Evolutionary conservation across 2,888 invertebrate genomes (phyloP).

Genomic region (Melikaiella ostensackeni): DNA sequence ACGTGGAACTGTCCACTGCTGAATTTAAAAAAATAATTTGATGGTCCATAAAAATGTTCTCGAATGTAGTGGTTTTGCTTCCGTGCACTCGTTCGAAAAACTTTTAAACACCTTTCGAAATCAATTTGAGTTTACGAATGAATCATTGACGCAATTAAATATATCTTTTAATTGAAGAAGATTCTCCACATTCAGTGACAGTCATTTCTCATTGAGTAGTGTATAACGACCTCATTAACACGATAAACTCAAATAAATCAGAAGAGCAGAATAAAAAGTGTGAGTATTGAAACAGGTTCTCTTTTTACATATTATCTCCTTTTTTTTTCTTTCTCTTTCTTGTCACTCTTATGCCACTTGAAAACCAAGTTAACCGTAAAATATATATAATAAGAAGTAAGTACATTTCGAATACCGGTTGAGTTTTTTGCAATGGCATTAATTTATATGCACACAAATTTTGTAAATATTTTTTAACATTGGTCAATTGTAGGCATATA

Average conservation of each 20-base stretch:
- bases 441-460: neutral
- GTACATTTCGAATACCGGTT: neutral
- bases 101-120: neutral
- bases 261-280: neutral
- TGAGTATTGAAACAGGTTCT: neutral
- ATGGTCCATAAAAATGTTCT: too few species aligned
- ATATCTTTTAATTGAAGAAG: neutral
- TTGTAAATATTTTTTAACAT: too few species aligned
- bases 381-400: neutral
- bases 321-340: neutral
- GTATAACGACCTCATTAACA: slow-evolving; percentile 3
- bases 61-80: too few species aligned
- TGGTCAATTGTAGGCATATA: too few species aligned
- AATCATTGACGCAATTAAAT: neutral
- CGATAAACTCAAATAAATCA: neutral
- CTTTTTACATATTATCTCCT: neutral
- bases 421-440: neutral
- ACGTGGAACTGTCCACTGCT: too few species aligned
- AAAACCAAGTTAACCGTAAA: slow-evolving; percentile 9
- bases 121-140: neutral
- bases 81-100: too few species aligned
- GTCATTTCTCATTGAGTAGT: slow-evolving; percentile 6
- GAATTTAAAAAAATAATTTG: too few species aligned
- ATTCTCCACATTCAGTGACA: neutral
- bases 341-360: neutral